Evolutionary conservation across 1,140 invertebrate genomes (phyloP).

Genomic region (Cydia fagiglandana): DNA sequence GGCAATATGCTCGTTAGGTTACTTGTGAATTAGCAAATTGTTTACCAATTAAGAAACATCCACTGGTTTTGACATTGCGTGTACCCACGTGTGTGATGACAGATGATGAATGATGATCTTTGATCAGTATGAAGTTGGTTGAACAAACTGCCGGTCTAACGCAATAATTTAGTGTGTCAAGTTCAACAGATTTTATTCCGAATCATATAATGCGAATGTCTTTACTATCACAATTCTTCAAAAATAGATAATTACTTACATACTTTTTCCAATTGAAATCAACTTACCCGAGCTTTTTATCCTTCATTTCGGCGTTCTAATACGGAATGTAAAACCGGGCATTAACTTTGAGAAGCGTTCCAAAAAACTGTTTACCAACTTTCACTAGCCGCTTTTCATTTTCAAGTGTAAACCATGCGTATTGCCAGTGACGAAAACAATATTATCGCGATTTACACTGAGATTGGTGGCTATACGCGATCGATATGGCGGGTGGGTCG

Average conservation of each 20-base stretch:
- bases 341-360: constrained; percentile 23
- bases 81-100: neutral
- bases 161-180: neutral
- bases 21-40: neutral
- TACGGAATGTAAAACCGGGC: constrained; percentile 14
- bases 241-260: neutral
- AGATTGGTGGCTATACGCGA: constrained; percentile 48
- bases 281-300: constrained; percentile 57
- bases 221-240: neutral
- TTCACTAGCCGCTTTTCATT: constrained; percentile 36
- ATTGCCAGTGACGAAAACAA: constrained; percentile 47
- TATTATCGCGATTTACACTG: constrained; percentile 31
- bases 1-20: too few species aligned
- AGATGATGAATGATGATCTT: neutral
- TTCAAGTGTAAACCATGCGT: constrained; percentile 31
- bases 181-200: neutral
- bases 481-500: constrained; percentile 46
- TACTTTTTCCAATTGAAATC: neutral
- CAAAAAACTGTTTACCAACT: constrained; percentile 30
- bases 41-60: neutral
- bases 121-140: neutral
- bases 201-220: too few species aligned
- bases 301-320: constrained; percentile 49
- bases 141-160: neutral
- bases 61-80: neutral